Conservation (phyloP, 2,888 invertebrate species). For the Megaustenia siamemsis region DNA sequence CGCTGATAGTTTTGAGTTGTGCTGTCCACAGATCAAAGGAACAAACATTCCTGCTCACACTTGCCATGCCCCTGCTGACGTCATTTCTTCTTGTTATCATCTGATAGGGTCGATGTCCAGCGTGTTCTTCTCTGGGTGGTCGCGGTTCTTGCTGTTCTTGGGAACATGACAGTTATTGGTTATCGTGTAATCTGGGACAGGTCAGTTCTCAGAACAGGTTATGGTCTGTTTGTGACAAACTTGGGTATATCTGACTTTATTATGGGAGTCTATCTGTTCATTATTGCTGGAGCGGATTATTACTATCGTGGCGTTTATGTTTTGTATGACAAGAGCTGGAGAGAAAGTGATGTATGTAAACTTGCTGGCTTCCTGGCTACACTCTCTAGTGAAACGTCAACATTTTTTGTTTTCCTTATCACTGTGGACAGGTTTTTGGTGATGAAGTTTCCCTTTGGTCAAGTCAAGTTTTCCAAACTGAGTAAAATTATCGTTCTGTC, state of each 20-base stretch:
- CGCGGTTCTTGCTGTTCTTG: slow-evolving; percentile 24
- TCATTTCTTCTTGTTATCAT: slow-evolving; percentile 74
- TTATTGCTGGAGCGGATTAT: slow-evolving; percentile 73
- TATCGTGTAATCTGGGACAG: slow-evolving; percentile 57
- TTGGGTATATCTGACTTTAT: slow-evolving; percentile 72
- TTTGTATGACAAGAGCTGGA: slow-evolving; percentile 72
- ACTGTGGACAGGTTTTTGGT: slow-evolving; percentile 84
- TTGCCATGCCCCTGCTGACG: slow-evolving; percentile 69
- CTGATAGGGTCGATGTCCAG: slow-evolving; percentile 69
- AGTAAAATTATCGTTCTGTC: slow-evolving; percentile 63
- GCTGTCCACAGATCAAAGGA: slow-evolving; percentile 41
- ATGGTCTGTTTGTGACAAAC: slow-evolving; percentile 69
- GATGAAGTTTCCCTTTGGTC: slow-evolving; percentile 82
- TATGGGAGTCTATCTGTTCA: slow-evolving; percentile 74
- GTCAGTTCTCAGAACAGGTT: slow-evolving; percentile 23
- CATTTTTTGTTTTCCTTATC: slow-evolving; percentile 82
- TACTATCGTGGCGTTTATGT: slow-evolving; percentile 71
- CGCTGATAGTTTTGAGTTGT: slow-evolving; percentile 43
- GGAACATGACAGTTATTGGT: slow-evolving; percentile 44
- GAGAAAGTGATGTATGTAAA: slow-evolving; percentile 75
- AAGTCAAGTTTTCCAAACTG: not conserved
- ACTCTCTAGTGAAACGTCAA: slow-evolving; percentile 75
- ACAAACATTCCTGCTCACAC: slow-evolving; percentile 39
- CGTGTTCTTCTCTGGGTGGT: slow-evolving; percentile 67
- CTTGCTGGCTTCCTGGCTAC: slow-evolving; percentile 79